A percentile compares a stretch with the other conserved stretches of the same genome.
These are phyloP conservation scores for Hemiscyllium ocellatum DNA, from an alignment of 2,113 vertebrate genomes.

Conservation along the genomic window DNA sequence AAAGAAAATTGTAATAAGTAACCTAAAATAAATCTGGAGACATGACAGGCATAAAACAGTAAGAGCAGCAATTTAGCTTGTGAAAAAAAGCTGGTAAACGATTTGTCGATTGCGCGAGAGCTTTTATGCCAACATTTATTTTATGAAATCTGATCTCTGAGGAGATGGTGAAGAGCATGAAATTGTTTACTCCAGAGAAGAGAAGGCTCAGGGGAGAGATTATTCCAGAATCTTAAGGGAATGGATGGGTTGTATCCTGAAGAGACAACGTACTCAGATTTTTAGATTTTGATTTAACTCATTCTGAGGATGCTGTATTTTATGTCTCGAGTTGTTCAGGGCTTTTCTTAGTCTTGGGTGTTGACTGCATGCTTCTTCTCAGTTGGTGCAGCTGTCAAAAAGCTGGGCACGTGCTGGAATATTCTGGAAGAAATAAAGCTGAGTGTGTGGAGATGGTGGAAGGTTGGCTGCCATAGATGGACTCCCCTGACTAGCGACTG, in stretches of 20 bases:
- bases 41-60: background rate
- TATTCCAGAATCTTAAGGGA: background rate
- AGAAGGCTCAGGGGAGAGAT: background rate
- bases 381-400: too few species aligned
- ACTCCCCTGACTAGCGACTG: background rate
- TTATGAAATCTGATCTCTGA: background rate
- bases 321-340: background rate
- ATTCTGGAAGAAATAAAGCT: background rate
- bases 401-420: background rate
- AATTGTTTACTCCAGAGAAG: background rate
- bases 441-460: background rate
- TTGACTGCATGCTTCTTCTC: background rate
- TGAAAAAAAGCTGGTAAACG: background rate
- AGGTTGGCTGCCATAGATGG: background rate
- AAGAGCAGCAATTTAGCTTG: background rate
- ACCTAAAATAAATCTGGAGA: background rate
- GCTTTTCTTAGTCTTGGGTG: too few species aligned
- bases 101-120: background rate
- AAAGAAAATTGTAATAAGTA: background rate
- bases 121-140: background rate
- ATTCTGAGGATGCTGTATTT: background rate
- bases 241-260: background rate
- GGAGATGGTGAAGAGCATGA: background rate
- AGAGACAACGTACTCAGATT: background rate
- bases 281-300: background rate